Evolutionary conservation across 2,113 vertebrate species (phyloP), one percentile per base, ranked within the genome.

Genomic region (Puma concolor): DNA sequence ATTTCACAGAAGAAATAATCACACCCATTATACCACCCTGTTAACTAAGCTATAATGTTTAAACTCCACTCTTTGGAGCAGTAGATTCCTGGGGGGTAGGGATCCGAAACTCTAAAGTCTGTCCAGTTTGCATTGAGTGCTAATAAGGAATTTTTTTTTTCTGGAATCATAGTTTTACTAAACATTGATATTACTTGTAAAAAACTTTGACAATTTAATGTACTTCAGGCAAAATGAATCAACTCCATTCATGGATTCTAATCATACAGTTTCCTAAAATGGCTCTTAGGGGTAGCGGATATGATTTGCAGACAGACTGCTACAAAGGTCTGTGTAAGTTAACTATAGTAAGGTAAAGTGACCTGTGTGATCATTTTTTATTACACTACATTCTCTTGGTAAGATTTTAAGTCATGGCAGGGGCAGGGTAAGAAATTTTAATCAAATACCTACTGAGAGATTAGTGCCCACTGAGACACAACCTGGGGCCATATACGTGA

Each of bases 171-270:
- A 88, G 1, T 77, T 74, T 91, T 69, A 77, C 27, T 23, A 66
- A 90, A 48, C 15, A 72, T 31, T 50, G 2, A 77, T 63, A 85
- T 21, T 81, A 89, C 21, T 69, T 69, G 52, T 66, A 85, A 72
- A 60, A 91, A 96, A 97, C 6, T 67, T 50, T 21, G 13, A 54
- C n/a, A 81, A 85, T 71, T 63, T 76, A 89, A 82, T 57, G 31
- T 82, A 38, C 16, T 54, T 88, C 16, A 95, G 67, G 67, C 76
- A 94, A 90, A 96, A 82, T 86, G 1, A 96, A 91, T 93, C n/a
- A 69, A 60, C 7, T 38, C 66, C 36, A 72, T 38, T 79, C 52
- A 64, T 19, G 48, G 57, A 92, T 83, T 79, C 87, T 87, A 36
- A 86, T 84, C 15, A 63, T 41, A 71, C 0, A 36, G 33, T 69